A percentile compares a stretch with the other conserved stretches of the same genome.
phyloP scores from a whole-genome alignment of 2,113 vertebrate genomes.

The Podilymbus podiceps region DNA sequence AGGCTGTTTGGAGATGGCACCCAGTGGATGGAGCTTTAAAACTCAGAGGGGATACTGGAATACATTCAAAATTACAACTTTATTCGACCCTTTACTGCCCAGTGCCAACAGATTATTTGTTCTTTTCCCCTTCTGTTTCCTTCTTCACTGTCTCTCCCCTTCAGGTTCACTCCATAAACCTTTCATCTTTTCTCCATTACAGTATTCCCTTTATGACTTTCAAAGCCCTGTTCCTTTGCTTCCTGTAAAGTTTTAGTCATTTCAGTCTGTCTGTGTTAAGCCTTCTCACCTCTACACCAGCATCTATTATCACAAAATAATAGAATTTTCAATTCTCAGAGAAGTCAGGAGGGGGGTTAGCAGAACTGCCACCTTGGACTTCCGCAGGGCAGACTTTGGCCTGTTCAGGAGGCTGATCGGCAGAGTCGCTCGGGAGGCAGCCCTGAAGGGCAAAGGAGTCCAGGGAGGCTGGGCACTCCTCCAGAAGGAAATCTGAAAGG shows the following conservation, averaged over 20 bases:
- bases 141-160: neutral
- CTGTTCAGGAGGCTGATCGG: too few relatives aligned
- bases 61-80: neutral
- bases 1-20: neutral
- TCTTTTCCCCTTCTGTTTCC: neutral
- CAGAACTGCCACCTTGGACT: too few relatives aligned
- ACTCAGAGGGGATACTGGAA: neutral
- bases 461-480: too few relatives aligned
- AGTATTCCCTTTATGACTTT: neutral
- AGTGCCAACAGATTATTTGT: neutral
- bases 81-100: neutral
- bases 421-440: too few relatives aligned
- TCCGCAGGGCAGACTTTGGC: too few relatives aligned
- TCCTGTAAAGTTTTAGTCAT: neutral
- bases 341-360: too few relatives aligned
- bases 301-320: neutral
- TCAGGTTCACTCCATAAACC: neutral
- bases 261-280: neutral
- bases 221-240: neutral
- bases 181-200: neutral
- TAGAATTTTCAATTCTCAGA: too few relatives aligned
- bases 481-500: too few relatives aligned
- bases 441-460: too few relatives aligned
- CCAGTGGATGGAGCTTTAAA: neutral
- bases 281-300: neutral